phyloP scores from a whole-genome alignment of 2,888 invertebrate genomes.

The Chouioia cunea region DNA sequence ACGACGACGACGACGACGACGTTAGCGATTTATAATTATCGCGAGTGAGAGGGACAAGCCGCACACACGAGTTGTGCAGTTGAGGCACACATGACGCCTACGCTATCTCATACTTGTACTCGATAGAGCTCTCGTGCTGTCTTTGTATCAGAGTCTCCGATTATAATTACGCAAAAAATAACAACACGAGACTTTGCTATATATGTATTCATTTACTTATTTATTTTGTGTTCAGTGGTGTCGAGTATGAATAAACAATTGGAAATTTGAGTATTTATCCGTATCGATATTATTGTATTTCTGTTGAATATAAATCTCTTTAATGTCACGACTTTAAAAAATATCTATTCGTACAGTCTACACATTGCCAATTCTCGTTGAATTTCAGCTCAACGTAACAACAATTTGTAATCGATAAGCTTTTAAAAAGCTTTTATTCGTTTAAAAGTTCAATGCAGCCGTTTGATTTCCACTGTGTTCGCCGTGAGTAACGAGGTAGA shows the following conservation, averaged over 20 bases:
- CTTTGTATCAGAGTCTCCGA: background rate
- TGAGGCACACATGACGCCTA: conserved; percentile 4
- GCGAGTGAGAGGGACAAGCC: background rate
- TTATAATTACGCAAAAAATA: background rate
- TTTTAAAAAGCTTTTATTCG: conserved; percentile 19
- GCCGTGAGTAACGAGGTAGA: conserved; percentile 20
- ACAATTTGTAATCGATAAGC: background rate
- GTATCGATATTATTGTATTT: conserved; percentile 42
- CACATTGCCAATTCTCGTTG: conserved; percentile 24
- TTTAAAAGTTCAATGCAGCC: conserved; percentile 8
- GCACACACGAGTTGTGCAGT: background rate
- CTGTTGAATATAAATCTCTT: conserved; percentile 41
- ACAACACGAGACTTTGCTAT: conserved; percentile 19
- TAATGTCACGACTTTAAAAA: conserved; percentile 45
- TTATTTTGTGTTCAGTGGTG: conserved; percentile 31
- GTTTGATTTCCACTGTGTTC: conserved; percentile 20
- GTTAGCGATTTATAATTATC: background rate
- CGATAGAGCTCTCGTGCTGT: too few species aligned
- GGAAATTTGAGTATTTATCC: conserved; percentile 38
- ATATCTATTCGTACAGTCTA: conserved; percentile 20
- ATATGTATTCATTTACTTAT: conserved; percentile 25
- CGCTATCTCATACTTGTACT: too few species aligned
- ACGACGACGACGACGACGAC: too few species aligned
- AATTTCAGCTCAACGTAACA: conserved; percentile 4
- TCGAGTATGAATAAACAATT: conserved; percentile 41